Conservation (phyloP, 2,797 vertebrate species). For the Fratercula arctica region DNA sequence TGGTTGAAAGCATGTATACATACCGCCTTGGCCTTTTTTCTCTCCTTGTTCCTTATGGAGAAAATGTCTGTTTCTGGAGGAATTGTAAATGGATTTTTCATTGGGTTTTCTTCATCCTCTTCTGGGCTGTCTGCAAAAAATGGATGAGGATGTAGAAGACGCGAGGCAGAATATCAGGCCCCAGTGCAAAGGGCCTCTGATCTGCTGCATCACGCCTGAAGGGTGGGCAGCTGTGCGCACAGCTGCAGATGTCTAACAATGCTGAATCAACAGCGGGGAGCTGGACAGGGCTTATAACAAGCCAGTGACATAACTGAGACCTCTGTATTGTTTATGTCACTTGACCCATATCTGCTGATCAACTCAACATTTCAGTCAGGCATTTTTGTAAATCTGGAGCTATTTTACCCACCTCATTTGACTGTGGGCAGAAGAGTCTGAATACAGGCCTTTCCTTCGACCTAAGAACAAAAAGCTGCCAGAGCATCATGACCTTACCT, state of each 20-base stretch:
- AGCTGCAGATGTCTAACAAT: neutral
- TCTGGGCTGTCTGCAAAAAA: neutral
- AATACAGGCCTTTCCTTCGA: neutral
- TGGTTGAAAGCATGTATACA: neutral
- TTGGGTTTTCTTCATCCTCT: neutral
- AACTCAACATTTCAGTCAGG: neutral
- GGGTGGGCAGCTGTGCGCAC: neutral
- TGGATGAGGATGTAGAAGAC: neutral
- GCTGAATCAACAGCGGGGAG: neutral
- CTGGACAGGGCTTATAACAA: neutral
- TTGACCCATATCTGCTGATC: neutral
- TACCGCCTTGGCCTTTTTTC: conserved; percentile 72
- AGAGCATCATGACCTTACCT: neutral
- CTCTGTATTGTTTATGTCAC: neutral
- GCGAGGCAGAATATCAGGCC: neutral
- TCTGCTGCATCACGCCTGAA: neutral
- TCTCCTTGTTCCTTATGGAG: conserved; percentile 75
- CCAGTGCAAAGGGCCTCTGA: neutral
- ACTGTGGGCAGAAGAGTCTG: neutral
- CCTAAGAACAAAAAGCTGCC: neutral
- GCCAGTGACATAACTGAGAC: neutral
- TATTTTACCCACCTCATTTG: neutral
- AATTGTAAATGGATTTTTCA: conserved; percentile 84
- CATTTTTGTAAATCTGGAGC: neutral
- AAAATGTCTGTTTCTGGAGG: conserved; percentile 78